Evolutionary conservation across 2,797 vertebrate species (phyloP), one percentile per base, ranked within the genome.

Genomic region (Ficedula albicollis): DNA sequence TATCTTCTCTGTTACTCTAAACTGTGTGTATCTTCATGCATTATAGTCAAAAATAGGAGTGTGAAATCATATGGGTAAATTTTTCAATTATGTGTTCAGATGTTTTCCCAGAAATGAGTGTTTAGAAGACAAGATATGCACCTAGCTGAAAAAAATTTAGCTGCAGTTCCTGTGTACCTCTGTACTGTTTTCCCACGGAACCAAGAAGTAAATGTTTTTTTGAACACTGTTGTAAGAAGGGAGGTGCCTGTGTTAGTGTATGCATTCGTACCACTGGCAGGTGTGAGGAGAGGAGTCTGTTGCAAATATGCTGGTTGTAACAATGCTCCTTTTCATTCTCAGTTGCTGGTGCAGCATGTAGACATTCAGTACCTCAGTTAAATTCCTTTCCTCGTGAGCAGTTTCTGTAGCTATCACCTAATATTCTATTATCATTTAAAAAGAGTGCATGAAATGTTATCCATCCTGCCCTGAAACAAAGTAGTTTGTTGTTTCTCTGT

Each of bases 131-230:
- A 59, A 44, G 12, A 5, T 70, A n/a, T 4, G 38, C 15, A 56
- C 23, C 21, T 90, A 38, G 46, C 25, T 69, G 26, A 63, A 78
- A 67, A 74, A 38, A 38, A 72, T 1, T 4, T 1, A 46, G 4
- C n/a, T 82, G 32, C 12, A 67, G 16, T 87, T 88, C 46, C 39
- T 59, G 0, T 59, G 29, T 82, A 4, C 21, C 9, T 86, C 43
- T 60, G 1, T 43, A 25, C 38, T 44, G 56, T 75, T 32, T 30
- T 26, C 23, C 12, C 7, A 3, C 0, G 0, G 16, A 54, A 30
- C n/a, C 25, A 79, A 76, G 15, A 12, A 56, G 10, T 49, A 21
- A 58, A 4, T 1, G 0, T 18, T 54, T n/a, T 6, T 38, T 48
- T 49, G 21, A 44, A 13, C 2, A 6, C 18, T 68, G 1, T 22